Evolutionary conservation across 2,797 vertebrate species (phyloP).

Genomic region (Falco columbarius): DNA sequence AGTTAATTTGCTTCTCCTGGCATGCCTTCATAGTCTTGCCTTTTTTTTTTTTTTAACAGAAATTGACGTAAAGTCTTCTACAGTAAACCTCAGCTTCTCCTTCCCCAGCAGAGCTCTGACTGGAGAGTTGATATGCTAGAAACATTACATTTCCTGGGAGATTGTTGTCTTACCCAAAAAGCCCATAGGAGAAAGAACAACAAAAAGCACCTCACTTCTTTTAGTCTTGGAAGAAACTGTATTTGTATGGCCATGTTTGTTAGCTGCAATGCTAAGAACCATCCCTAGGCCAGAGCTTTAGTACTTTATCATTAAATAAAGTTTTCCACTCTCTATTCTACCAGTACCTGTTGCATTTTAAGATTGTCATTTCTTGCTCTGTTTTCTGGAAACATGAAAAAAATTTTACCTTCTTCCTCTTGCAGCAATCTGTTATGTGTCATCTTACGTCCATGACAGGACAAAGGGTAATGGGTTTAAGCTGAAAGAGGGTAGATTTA

Average conservation of each 20-base stretch:
- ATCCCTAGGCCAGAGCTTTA: background rate
- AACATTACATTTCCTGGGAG: background rate
- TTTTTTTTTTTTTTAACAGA: background rate
- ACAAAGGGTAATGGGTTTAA: no score
- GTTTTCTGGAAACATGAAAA: background rate
- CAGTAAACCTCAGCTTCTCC: background rate
- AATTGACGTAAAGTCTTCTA: background rate
- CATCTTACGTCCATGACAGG: no score
- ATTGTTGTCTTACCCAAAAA: background rate
- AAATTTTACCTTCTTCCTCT: background rate
- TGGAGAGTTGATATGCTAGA: background rate
- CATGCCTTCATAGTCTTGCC: background rate
- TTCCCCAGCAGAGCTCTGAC: background rate
- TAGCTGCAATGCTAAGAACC: background rate
- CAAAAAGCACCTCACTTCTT: background rate
- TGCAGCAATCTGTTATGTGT: background rate
- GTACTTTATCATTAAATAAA: background rate
- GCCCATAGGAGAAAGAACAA: background rate
- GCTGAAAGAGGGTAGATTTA: no score
- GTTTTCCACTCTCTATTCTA: background rate
- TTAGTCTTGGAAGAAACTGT: background rate
- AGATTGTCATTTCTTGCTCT: background rate
- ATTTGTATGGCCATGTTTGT: background rate
- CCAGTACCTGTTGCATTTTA: background rate
- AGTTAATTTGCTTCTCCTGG: background rate